Evolutionary conservation across 2,888 invertebrate genomes (phyloP).

Genomic region (Dolichomitus sp.): DNA sequence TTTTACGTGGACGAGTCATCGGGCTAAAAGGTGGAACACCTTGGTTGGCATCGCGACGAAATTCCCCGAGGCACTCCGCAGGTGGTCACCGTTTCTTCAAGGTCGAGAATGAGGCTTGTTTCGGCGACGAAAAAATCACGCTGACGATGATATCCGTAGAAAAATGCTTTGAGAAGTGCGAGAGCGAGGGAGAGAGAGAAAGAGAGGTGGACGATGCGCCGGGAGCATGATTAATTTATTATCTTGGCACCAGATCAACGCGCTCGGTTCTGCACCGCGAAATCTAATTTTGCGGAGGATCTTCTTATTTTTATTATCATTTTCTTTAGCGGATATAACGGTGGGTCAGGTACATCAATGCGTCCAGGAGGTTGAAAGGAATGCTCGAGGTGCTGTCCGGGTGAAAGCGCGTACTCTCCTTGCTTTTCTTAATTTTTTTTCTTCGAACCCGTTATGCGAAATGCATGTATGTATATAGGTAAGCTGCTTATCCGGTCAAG

Average conservation of each 20-base stretch:
- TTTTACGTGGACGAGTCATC: slow-evolving; percentile 64
- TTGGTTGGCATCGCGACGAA: slow-evolving; percentile 55
- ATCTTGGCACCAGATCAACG: slow-evolving; percentile 49
- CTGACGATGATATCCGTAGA: slow-evolving; percentile 1
- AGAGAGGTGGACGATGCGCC: slow-evolving; percentile 30
- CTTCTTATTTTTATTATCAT: slow-evolving; percentile 21
- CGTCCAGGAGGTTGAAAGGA: slow-evolving; percentile 28
- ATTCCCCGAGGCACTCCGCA: slow-evolving; percentile 52
- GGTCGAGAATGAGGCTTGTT: slow-evolving; percentile 51
- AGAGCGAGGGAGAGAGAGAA: slow-evolving; percentile 23
- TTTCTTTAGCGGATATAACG: slow-evolving; percentile 47
- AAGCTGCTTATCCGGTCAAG: slow-evolving; percentile 13
- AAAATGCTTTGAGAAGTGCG: slow-evolving; percentile 9
- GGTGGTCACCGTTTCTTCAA: slow-evolving; percentile 65
- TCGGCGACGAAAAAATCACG: slow-evolving; percentile 1
- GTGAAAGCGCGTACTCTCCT: slow-evolving; percentile 39
- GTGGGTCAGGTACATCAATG: slow-evolving; percentile 48
- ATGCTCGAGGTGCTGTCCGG: slow-evolving; percentile 50
- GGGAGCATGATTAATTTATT: slow-evolving; percentile 41
- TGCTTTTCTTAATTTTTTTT: slow-evolving; percentile 5
- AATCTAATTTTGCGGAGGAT: slow-evolving; percentile 58
- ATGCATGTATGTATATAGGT: not conserved
- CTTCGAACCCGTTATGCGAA: slow-evolving; percentile 35
- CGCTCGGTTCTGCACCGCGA: slow-evolving; percentile 33
- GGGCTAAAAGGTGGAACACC: not conserved